Evolutionary conservation across 2,113 vertebrate genomes (phyloP).

Genomic region (Petrocephalus zakoni): DNA sequence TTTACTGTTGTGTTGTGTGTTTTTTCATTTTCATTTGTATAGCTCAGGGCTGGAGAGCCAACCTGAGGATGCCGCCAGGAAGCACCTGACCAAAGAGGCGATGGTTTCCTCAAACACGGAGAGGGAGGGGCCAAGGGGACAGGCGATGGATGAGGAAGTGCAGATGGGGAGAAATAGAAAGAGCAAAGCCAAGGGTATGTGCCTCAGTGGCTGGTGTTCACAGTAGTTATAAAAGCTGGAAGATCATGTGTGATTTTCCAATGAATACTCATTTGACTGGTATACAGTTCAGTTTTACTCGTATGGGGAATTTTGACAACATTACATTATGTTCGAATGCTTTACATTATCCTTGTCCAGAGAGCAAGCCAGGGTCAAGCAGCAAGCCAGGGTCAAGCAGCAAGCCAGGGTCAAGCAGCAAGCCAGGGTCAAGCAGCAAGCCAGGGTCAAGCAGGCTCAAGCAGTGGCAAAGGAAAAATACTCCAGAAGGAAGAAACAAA

Average conservation of each 20-base stretch:
- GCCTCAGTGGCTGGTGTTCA: neutral
- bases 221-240: neutral
- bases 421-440: too few species aligned
- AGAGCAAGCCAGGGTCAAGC: too few species aligned
- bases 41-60: constrained; percentile 7
- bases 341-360: neutral
- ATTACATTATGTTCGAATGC: neutral
- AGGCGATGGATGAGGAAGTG: constrained; percentile 39
- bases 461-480: neutral
- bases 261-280: neutral
- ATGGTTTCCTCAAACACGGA: neutral
- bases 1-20: neutral
- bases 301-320: neutral
- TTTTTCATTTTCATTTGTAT: neutral
- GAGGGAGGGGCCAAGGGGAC: constrained; percentile 40
- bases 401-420: too few species aligned
- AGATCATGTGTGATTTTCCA: neutral
- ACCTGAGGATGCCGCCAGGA: constrained; percentile 31
- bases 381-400: too few species aligned
- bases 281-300: neutral
- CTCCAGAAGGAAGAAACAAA: neutral
- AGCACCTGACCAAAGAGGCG: constrained; percentile 32
- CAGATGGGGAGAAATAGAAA: constrained; percentile 72
- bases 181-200: constrained; percentile 68
- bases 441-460: too few species aligned